Evolutionary conservation across 1,140 invertebrate species (phyloP).

Genomic region (Drosophila pruinosa): DNA sequence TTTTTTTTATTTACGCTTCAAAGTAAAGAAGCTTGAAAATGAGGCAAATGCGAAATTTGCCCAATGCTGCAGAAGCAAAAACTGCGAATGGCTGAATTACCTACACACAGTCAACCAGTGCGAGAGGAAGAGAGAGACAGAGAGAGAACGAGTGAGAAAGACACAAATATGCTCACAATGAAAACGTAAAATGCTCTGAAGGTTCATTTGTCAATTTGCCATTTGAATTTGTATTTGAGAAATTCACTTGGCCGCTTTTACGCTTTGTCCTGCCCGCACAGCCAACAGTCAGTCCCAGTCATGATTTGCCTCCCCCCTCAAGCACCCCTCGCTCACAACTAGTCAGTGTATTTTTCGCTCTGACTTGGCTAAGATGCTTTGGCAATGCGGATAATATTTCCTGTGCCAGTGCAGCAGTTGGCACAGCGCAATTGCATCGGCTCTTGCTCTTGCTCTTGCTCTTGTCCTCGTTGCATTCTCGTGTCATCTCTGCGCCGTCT

Average conservation of each 20-base stretch:
- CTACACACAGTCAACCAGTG: slow-evolving; percentile 14
- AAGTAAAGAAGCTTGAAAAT: slow-evolving; percentile 35
- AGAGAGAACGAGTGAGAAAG: background rate
- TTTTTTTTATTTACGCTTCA: slow-evolving; percentile 44
- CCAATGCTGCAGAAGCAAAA: slow-evolving; percentile 19
- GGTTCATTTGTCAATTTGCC: slow-evolving; percentile 80
- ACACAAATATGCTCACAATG: slow-evolving; percentile 49
- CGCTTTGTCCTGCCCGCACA: slow-evolving; percentile 58
- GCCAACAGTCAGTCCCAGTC: background rate
- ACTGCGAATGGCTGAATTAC: slow-evolving; percentile 34
- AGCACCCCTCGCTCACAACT: too few relatives aligned
- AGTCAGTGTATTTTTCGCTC: slow-evolving; percentile 44
- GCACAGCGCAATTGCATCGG: slow-evolving; percentile 59
- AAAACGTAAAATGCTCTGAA: slow-evolving; percentile 77
- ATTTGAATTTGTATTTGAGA: slow-evolving; percentile 80
- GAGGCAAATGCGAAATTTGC: slow-evolving; percentile 34
- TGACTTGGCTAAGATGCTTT: slow-evolving; percentile 56
- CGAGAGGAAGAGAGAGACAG: background rate
- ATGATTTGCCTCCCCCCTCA: background rate
- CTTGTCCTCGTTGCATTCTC: background rate
- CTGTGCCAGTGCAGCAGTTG: slow-evolving; percentile 76
- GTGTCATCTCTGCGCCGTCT: background rate
- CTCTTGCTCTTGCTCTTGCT: background rate
- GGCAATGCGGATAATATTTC: slow-evolving; percentile 80
- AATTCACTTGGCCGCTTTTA: slow-evolving; percentile 80